Percentiles rank a stretch among this genome's conserved stretches.
These are phyloP conservation scores for Salvator merianae DNA, from an alignment of 2,113 vertebrate species.

Conservation along the genomic window DNA sequence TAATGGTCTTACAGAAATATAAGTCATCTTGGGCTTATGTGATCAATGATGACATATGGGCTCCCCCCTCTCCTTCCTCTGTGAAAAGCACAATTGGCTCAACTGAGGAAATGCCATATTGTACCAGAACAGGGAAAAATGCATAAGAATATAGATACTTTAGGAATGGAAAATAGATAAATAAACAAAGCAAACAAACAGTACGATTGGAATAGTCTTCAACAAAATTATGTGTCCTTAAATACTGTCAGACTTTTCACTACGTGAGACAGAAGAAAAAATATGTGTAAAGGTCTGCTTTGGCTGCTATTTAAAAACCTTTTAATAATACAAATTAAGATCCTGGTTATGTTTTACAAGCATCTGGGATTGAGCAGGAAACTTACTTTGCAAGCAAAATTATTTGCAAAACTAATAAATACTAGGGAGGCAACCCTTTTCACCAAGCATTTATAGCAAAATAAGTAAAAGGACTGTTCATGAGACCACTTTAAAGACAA, in stretches of 20 bases:
- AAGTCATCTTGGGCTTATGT: neutral
- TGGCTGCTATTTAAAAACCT: neutral
- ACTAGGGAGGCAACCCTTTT: slow-evolving; percentile 53
- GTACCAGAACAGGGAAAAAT: neutral
- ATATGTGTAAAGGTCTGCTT: neutral
- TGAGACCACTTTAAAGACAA: slow-evolving; percentile 30
- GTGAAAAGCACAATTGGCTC: neutral
- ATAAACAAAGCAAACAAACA: neutral
- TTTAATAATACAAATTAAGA: slow-evolving; percentile 15
- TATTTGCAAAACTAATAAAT: slow-evolving; percentile 57
- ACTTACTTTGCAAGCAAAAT: slow-evolving; percentile 51
- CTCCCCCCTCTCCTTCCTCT: neutral
- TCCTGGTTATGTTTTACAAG: slow-evolving; percentile 49
- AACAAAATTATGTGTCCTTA: neutral
- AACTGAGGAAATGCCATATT: neutral
- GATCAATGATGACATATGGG: neutral
- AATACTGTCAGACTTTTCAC: neutral
- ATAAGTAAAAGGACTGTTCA: slow-evolving; percentile 45
- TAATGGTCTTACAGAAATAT: neutral
- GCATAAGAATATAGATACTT: neutral
- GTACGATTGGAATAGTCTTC: neutral
- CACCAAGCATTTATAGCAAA: slow-evolving; percentile 53
- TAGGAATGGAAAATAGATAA: neutral
- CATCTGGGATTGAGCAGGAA: slow-evolving; percentile 46
- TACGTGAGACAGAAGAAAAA: neutral